Evolutionary conservation across 2,113 vertebrate genomes (phyloP).

Genomic region (Saccopteryx bilineata): DNA sequence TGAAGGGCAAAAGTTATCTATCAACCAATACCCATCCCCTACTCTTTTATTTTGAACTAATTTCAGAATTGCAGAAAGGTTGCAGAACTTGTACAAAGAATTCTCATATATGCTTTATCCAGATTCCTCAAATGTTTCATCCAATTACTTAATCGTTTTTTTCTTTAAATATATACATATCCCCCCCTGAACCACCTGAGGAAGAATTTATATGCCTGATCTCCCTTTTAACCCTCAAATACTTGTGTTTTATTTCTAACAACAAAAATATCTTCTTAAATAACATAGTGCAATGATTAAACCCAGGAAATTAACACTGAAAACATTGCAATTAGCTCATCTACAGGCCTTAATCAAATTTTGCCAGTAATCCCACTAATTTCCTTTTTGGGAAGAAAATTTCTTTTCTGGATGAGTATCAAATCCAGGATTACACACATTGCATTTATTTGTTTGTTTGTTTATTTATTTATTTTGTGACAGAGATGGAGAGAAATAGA

Average conservation of each 20-base stretch:
- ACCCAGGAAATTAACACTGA: conserved; percentile 9
- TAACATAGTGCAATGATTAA: not conserved
- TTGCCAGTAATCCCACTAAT: not conserved
- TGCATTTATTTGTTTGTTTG: not conserved
- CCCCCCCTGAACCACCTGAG: not conserved
- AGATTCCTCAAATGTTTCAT: not conserved
- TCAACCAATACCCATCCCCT: too few relatives aligned
- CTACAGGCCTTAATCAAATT: not conserved
- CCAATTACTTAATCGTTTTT: conserved; percentile 1
- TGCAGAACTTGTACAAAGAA: conserved; percentile 30
- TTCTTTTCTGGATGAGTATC: not conserved
- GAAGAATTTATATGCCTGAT: not conserved
- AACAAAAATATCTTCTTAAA: conserved; percentile 33
- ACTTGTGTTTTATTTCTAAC: not conserved
- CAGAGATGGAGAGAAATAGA: too few relatives aligned
- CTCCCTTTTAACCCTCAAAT: not conserved
- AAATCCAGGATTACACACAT: not conserved
- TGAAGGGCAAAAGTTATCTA: not conserved
- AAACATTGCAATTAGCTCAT: not conserved
- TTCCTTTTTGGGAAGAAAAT: not conserved
- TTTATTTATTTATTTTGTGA: too few relatives aligned
- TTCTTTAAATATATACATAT: not conserved
- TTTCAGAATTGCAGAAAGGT: conserved; percentile 24
- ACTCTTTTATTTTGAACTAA: conserved; percentile 29
- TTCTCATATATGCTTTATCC: not conserved